Percentiles rank a stretch among this genome's conserved stretches.
phyloP scores from a whole-genome alignment of 1,140 invertebrate species.

The Drosophila oshimai region DNA sequence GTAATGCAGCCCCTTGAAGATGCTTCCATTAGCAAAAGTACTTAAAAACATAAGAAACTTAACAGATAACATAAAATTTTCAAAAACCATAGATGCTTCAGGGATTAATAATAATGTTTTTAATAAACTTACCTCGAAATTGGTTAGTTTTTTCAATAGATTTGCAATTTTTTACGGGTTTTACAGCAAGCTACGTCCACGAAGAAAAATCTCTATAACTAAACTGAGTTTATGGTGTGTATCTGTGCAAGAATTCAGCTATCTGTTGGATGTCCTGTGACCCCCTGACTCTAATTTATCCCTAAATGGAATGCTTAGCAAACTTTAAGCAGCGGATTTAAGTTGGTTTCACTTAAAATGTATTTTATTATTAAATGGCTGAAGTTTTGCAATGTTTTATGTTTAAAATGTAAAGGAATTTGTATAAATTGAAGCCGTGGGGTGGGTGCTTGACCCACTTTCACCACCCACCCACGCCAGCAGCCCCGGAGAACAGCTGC shows the following conservation, averaged over 20 bases:
- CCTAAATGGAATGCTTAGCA: neutral
- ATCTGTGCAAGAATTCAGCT: constrained; percentile 50
- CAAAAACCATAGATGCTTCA: neutral
- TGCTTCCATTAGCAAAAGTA: constrained; percentile 3
- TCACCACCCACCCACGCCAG: constrained; percentile 41
- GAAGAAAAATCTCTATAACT: constrained; percentile 79
- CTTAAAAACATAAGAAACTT: neutral
- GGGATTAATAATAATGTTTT: neutral
- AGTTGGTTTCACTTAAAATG: fast-evolving
- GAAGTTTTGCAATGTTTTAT: neutral
- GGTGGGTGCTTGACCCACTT: constrained; percentile 64
- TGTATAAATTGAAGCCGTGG: constrained; percentile 4
- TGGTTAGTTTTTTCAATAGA: constrained; percentile 82
- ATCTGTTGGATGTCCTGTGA: constrained; percentile 17
- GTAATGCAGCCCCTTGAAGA: constrained; percentile 31
- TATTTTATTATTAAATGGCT: too few relatives aligned
- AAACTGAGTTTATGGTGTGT: constrained; percentile 64
- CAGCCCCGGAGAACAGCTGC: constrained; percentile 53
- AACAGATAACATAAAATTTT: constrained; percentile 9
- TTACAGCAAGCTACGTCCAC: constrained; percentile 60
- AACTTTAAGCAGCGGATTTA: neutral
- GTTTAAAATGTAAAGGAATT: constrained; percentile 11
- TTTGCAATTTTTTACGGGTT: constrained; percentile 82
- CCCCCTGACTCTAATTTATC: neutral
- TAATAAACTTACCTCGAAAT: constrained; percentile 72